Conservation (phyloP, 2,113 vertebrate genomes). For the Pseudopodoces humilis region DNA sequence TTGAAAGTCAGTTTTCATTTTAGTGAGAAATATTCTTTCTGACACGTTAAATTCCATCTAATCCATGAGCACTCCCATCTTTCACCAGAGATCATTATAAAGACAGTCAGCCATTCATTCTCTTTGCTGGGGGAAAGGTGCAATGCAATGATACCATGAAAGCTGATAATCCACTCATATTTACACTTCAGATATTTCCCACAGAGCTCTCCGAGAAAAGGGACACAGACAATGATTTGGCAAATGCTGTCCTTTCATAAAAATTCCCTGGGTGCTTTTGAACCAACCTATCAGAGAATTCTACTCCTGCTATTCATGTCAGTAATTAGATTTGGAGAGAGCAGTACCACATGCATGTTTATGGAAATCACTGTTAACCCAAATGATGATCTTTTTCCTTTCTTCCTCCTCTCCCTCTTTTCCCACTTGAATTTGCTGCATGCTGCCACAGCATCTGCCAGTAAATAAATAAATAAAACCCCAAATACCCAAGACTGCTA, state of each 20-base stretch:
- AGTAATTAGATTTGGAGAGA: constrained; percentile 50
- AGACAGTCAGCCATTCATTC: constrained; percentile 8
- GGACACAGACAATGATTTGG: constrained; percentile 22
- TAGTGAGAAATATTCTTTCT: not conserved
- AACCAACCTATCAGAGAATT: not conserved
- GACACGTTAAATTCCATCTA: constrained; percentile 20
- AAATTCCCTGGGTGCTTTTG: constrained; percentile 20
- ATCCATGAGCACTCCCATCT: not conserved
- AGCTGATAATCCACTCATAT: constrained; percentile 57
- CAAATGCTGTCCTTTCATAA: constrained; percentile 27
- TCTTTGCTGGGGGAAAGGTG: constrained; percentile 45
- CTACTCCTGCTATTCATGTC: constrained; percentile 35
- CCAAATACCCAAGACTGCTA: not conserved
- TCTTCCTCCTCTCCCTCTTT: not conserved
- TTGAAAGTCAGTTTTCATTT: not conserved
- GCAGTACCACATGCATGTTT: not conserved
- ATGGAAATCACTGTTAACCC: constrained; percentile 17
- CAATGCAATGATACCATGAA: constrained; percentile 31
- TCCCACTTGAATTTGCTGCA: constrained; percentile 8
- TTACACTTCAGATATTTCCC: constrained; percentile 45
- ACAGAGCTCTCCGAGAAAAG: constrained; percentile 5
- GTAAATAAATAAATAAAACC: not conserved
- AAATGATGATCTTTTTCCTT: constrained; percentile 15
- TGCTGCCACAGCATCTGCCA: not conserved
- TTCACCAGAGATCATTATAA: constrained; percentile 12